Evolutionary conservation across 2,797 vertebrate species (phyloP), one percentile per base, ranked within the genome.

Genomic region (Tarsius wallacei): DNA sequence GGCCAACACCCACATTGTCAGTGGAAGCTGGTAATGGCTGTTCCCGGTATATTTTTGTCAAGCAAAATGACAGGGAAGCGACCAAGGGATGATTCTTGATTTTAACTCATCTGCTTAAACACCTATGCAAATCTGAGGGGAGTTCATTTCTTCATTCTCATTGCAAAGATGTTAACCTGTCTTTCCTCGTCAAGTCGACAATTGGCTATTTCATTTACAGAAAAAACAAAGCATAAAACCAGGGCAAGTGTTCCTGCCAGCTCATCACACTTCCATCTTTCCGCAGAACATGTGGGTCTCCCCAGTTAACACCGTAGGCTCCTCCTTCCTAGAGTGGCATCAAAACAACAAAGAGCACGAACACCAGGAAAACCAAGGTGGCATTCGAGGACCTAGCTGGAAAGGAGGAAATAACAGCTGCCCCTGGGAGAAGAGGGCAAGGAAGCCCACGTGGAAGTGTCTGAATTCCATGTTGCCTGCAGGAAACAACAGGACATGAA

Each of bases 51-150:
- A 91, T 59, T 86, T 53, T 89, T 11, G 82, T 91, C 26, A 13
- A 91, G 55, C 33, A 70, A 84, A 95, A 96, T 73, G 71, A n/a
- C 70, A 71, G 31, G 74, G 36, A 82, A 93, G 36, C 74, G 73
- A 47, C 0, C 47, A 36, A 49, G 8, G 17, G 59, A 22, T 81
- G 7, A 36, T 21, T 76, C 26, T 57, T 42, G 68, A 17, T 61
- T 74, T 24, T 31, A 51, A 73, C 13, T 92, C n/a, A 0, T 51
- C 15, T 84, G 15, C 21, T 47, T 83, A 53, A 78, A 81, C 15
- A 33, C 7, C n/a, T 31, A 31, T 11, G 21, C 26, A 63, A 64
- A 47, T 47, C 22, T 53, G 24, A 93, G 83, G 70, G 59, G 22
- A 1, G 2, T 13, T 82, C 13, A 31, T 33, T 57, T 53, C 49